phyloP scores from a whole-genome alignment of 2,113 vertebrate species.

The Lophochroa leadbeateri region DNA sequence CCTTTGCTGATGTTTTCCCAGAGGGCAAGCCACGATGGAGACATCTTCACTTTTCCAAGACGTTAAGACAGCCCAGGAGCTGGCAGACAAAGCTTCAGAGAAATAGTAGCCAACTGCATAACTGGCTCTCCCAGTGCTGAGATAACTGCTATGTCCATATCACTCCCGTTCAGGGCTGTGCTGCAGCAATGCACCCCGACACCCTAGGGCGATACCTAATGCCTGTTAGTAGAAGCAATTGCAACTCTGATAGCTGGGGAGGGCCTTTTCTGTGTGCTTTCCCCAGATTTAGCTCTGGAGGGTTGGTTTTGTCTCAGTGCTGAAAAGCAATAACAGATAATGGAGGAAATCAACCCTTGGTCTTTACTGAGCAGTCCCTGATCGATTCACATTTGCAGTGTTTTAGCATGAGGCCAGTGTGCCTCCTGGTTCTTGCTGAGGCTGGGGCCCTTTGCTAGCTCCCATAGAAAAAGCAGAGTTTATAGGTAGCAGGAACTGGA shows the following conservation, averaged over 20 bases:
- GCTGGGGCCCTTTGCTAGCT: background rate
- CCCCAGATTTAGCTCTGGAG: background rate
- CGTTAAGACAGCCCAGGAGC: background rate
- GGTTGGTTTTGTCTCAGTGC: background rate
- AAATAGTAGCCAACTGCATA: background rate
- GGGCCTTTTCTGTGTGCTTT: background rate
- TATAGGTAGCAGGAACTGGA: background rate
- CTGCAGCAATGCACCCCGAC: background rate
- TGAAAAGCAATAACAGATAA: background rate
- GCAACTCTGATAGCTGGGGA: background rate
- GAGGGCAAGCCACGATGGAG: fast-evolving
- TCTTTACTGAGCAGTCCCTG: background rate
- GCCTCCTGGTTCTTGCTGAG: background rate
- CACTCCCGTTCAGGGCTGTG: fast-evolving
- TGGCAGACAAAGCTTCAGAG: background rate
- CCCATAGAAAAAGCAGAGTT: background rate
- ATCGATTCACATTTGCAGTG: background rate
- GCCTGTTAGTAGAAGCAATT: background rate
- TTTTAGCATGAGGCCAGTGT: background rate
- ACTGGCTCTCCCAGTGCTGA: background rate
- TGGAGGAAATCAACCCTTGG: background rate
- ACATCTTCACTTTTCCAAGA: background rate
- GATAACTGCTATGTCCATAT: background rate
- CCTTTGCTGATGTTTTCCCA: background rate
- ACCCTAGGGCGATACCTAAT: fast-evolving